Conservation (phyloP, 2,797 vertebrate species). For the Spondyliosoma cantharus region DNA sequence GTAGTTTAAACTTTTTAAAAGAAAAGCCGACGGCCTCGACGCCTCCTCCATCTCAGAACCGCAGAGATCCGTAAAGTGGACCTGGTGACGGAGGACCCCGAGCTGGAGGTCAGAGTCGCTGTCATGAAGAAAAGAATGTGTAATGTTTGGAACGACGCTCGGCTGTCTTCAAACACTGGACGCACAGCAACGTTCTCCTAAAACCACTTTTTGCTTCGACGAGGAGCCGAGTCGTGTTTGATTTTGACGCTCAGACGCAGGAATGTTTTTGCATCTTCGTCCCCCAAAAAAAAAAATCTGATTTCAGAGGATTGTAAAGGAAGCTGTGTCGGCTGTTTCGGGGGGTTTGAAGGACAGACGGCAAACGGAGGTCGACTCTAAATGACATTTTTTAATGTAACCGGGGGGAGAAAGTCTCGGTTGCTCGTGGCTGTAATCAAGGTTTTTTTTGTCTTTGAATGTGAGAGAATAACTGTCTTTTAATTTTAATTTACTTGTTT, state of each 20-base stretch:
- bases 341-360: not conserved
- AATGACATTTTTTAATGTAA: constrained; percentile 2
- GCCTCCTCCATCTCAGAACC: constrained; percentile 36
- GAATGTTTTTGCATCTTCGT: constrained; percentile 48
- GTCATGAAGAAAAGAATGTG: constrained; percentile 46
- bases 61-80: constrained; percentile 32
- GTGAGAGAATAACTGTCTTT: constrained; percentile 35
- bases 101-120: not conserved
- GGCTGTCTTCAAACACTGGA: constrained; percentile 4
- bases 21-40: constrained; percentile 75
- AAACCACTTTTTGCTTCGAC: constrained; percentile 3
- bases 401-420: constrained; percentile 4
- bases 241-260: constrained; percentile 72
- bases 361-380: constrained; percentile 2
- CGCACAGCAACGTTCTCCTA: not conserved
- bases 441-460: constrained; percentile 50
- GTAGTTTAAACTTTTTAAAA: constrained; percentile 89
- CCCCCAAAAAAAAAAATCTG: constrained; percentile 14
- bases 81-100: constrained; percentile 18
- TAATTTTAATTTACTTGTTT: constrained; percentile 9
- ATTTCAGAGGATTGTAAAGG: constrained; percentile 39
- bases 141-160: constrained; percentile 17
- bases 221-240: constrained; percentile 24
- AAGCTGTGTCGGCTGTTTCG: constrained; percentile 12
- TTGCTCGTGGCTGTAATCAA: constrained; percentile 9